These are phyloP conservation scores for Stegodyphus dumicola DNA, from an alignment of 1,140 invertebrate species.

Conservation along the genomic window DNA sequence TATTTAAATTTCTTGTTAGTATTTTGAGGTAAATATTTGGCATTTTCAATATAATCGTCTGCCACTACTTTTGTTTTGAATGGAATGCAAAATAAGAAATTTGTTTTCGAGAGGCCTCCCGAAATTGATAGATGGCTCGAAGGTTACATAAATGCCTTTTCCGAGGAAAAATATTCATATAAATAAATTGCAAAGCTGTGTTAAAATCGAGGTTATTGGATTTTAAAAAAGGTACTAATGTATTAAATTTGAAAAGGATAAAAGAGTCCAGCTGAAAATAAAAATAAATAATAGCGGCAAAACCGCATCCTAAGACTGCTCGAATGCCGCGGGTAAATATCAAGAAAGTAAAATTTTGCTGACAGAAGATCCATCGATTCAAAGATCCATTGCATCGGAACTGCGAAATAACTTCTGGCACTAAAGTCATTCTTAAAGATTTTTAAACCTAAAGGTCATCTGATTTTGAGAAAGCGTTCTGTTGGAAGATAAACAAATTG, in stretches of 20 bases:
- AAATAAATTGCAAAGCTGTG: too few relatives aligned
- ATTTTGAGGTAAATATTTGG: too few relatives aligned
- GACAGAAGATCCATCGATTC: neutral
- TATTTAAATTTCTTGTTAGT: too few relatives aligned
- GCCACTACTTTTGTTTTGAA: too few relatives aligned
- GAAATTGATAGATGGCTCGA: too few relatives aligned
- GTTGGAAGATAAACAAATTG: neutral
- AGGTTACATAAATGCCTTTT: too few relatives aligned
- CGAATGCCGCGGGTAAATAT: neutral
- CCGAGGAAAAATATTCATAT: too few relatives aligned
- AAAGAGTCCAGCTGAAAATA: neutral
- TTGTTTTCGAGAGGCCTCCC: too few relatives aligned
- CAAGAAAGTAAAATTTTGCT: neutral
- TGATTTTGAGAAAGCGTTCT: neutral
- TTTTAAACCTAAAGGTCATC: neutral
- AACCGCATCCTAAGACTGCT: neutral
- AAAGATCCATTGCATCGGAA: neutral
- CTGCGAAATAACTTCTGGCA: neutral
- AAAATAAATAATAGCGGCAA: neutral
- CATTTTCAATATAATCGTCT: too few relatives aligned
- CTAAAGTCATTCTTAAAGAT: neutral
- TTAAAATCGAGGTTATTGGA: too few relatives aligned
- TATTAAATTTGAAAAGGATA: neutral
- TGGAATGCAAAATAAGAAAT: too few relatives aligned
- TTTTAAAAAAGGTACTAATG: too few relatives aligned